A percentile compares a stretch with the other conserved stretches of the same genome.
These are phyloP conservation scores for Ageneiosus marmoratus DNA, from an alignment of 2,113 vertebrate species.

Conservation along the genomic window DNA sequence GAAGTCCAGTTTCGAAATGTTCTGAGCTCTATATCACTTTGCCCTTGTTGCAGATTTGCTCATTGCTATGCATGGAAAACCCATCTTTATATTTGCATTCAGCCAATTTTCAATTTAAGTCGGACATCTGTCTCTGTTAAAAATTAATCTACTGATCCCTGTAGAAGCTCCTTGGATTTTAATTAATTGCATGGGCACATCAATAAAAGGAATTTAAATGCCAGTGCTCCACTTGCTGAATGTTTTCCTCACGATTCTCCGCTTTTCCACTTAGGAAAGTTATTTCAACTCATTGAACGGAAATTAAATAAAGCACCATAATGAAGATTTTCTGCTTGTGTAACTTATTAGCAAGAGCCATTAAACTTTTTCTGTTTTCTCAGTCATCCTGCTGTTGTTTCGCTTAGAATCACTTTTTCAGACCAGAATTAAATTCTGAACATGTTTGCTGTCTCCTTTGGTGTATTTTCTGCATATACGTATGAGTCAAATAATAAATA, in stretches of 20 bases:
- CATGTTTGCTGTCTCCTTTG: not conserved
- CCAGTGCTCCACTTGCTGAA: conserved; percentile 44
- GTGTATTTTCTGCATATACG: conserved; percentile 24
- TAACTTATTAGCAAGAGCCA: conserved; percentile 50
- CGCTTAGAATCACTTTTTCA: not conserved
- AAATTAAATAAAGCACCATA: conserved; percentile 53
- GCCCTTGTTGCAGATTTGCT: conserved; percentile 66
- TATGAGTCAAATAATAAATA: conserved; percentile 58
- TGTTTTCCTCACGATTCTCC: conserved; percentile 10
- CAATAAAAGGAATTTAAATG: conserved; percentile 64
- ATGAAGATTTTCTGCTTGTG: conserved; percentile 49
- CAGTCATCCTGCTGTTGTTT: conserved; percentile 5
- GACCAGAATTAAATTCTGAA: not conserved
- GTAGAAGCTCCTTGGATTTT: conserved; percentile 65
- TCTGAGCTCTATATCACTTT: conserved; percentile 62
- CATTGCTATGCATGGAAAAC: conserved; percentile 75
- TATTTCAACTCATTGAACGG: conserved; percentile 40
- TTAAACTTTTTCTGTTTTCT: conserved; percentile 27
- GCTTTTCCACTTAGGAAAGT: conserved; percentile 43
- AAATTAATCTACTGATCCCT: conserved; percentile 71
- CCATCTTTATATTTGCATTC: conserved; percentile 71
- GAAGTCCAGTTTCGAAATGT: conserved; percentile 52
- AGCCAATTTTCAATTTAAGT: conserved; percentile 73
- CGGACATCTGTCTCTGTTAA: conserved; percentile 74
- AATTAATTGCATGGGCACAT: conserved; percentile 72